These are phyloP conservation scores for Hipparchia sbordonii DNA, from an alignment of 2,888 invertebrate species.

Conservation along the genomic window DNA sequence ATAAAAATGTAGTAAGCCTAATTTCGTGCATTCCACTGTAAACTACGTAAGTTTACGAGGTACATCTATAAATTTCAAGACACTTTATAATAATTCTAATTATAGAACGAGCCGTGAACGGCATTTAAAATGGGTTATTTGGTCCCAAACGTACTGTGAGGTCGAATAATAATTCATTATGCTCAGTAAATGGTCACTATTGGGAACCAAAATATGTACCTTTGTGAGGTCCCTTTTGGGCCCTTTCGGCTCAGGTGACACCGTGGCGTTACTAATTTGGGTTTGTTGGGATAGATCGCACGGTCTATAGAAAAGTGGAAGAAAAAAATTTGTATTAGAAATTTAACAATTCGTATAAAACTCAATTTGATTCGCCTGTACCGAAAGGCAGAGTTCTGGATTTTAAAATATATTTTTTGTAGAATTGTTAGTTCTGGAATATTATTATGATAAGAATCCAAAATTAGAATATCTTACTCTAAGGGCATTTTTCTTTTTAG, in stretches of 20 bases:
- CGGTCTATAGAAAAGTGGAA: constrained; percentile 43
- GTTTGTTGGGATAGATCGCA: constrained; percentile 46
- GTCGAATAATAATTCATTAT: constrained; percentile 75
- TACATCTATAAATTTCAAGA: constrained; percentile 61
- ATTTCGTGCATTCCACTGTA: constrained; percentile 2
- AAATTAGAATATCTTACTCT: no score
- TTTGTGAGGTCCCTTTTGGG: constrained; percentile 66
- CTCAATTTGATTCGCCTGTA: constrained; percentile 58
- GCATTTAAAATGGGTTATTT: constrained; percentile 30
- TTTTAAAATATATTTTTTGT: neutral
- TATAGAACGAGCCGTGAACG: constrained; percentile 48
- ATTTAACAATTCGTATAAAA: constrained; percentile 63
- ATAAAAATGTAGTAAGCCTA: neutral
- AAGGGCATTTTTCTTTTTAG: no score
- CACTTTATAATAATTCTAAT: constrained; percentile 63
- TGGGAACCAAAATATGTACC: constrained; percentile 71
- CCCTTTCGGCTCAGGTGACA: constrained; percentile 76
- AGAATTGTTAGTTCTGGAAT: no score
- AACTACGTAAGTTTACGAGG: constrained; percentile 45
- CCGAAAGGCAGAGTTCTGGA: constrained; percentile 14
- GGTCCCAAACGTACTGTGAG: constrained; percentile 56
- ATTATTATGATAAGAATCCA: no score
- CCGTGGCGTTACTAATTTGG: constrained; percentile 74
- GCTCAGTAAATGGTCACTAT: constrained; percentile 66
- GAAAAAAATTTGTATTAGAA: constrained; percentile 55